These are phyloP conservation scores for Anthophora plumipes DNA, from an alignment of 2,888 invertebrate genomes.

Conservation along the genomic window DNA sequence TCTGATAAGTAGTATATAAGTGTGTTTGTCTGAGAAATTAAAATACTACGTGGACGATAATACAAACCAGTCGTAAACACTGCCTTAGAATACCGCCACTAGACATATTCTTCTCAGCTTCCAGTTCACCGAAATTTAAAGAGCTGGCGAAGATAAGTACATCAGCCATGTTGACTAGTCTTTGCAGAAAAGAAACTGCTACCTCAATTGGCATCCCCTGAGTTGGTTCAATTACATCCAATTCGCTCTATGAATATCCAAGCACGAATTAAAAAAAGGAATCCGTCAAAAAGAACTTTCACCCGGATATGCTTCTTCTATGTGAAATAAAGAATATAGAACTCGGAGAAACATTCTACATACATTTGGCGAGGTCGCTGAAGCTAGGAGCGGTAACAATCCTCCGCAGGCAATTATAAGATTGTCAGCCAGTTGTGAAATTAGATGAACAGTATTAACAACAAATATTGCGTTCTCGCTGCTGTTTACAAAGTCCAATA, in stretches of 20 bases:
- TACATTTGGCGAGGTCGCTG: conserved; percentile 99
- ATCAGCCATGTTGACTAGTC: conserved; percentile 99
- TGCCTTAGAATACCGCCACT: conserved; percentile 99
- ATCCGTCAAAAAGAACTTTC: conserved; percentile 43
- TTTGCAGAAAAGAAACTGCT: conserved; percentile 98
- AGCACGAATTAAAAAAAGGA: conserved; percentile 60
- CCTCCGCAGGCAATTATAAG: conserved; percentile 99
- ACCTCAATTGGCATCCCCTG: conserved; percentile 99
- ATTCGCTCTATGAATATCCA: conserved; percentile 91
- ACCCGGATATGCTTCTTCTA: conserved; percentile 56
- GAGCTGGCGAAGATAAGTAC: conserved; percentile 99
- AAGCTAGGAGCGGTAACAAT: conserved; percentile 96
- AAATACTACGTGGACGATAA: conserved; percentile 66
- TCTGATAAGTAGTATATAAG: conserved; percentile 26
- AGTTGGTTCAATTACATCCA: conserved; percentile 99
- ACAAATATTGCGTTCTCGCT: conserved; percentile 99
- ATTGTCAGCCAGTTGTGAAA: conserved; percentile 99
- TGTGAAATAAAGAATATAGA: too few species aligned
- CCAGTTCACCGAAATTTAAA: conserved; percentile 98
- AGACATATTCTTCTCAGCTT: conserved; percentile 99
- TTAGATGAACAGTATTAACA: conserved; percentile 99
- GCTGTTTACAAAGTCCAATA: conserved; percentile 99
- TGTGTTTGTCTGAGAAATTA: conserved; percentile 43
- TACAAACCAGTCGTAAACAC: conserved; percentile 94
- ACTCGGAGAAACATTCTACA: conserved; percentile 83